Conservation (phyloP, 2,113 vertebrate genomes). For the Pandion haliaetus region DNA sequence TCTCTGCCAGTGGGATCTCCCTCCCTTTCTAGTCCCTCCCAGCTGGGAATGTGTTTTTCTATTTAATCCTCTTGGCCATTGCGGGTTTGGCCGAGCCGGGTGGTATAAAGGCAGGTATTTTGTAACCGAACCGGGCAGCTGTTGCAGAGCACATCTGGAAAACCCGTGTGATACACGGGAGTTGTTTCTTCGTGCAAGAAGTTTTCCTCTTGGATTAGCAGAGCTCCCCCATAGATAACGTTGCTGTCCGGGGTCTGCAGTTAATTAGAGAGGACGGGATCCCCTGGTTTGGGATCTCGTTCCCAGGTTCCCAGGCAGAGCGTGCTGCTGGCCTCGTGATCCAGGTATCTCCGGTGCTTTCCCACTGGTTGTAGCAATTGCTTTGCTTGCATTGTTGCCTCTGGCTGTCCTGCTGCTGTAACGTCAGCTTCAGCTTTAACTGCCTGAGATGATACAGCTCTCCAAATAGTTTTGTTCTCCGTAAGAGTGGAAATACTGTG, state of each 20-base stretch:
- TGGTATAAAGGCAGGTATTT: fast-evolving
- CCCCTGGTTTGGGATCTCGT: not conserved
- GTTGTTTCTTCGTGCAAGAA: not conserved
- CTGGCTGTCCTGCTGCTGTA: not conserved
- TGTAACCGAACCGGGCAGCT: not conserved
- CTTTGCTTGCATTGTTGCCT: not conserved
- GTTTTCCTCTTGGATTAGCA: not conserved
- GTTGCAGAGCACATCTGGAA: not conserved
- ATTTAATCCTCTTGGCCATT: not conserved
- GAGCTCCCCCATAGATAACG: not conserved
- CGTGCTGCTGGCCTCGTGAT: fast-evolving
- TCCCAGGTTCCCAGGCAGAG: not conserved
- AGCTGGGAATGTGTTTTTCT: not conserved
- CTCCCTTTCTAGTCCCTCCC: not conserved
- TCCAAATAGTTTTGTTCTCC: not conserved
- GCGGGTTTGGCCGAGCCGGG: not conserved
- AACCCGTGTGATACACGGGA: fast-evolving
- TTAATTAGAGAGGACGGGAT: not conserved
- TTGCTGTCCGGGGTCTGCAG: not conserved
- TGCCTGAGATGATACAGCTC: fast-evolving
- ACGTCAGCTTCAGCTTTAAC: not conserved
- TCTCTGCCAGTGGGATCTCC: not conserved
- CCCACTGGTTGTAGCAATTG: not conserved
- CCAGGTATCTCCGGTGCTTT: not conserved
- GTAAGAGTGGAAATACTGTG: not conserved